Evolutionary conservation across 2,797 vertebrate genomes (phyloP).

Genomic region (Sciaenops ocellatus): DNA sequence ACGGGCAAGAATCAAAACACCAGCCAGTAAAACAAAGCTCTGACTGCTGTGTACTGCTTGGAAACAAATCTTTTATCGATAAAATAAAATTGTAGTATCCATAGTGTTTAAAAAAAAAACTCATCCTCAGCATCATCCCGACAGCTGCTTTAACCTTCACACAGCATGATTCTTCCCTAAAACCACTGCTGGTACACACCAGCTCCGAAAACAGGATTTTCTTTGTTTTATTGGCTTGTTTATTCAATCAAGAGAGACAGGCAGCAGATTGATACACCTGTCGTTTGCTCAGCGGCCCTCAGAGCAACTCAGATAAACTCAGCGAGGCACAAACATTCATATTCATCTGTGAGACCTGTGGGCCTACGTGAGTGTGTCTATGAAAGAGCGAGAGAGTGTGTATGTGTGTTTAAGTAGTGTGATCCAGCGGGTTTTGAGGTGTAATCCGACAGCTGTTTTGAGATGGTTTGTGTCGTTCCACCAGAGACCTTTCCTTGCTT

Average conservation of each 20-base stretch:
- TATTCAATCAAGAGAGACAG: slow-evolving; percentile 55
- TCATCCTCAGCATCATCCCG: not conserved
- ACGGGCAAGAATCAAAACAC: not conserved
- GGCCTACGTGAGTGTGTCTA: not conserved
- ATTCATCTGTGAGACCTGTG: slow-evolving; percentile 60
- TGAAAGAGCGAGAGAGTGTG: not conserved
- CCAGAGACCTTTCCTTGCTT: slow-evolving; percentile 51
- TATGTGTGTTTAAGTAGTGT: slow-evolving; percentile 15
- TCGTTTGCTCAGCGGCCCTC: slow-evolving; percentile 57
- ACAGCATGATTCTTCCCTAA: not conserved
- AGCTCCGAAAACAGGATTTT: slow-evolving; percentile 42
- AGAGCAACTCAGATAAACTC: slow-evolving; percentile 54
- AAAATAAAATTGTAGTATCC: slow-evolving; percentile 1
- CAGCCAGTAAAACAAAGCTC: not conserved
- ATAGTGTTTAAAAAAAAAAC: not conserved
- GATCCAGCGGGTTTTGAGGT: slow-evolving; percentile 58
- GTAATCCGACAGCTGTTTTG: slow-evolving; percentile 74
- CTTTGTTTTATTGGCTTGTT: slow-evolving; percentile 56
- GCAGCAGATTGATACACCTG: slow-evolving; percentile 67
- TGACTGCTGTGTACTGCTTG: not conserved
- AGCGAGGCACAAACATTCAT: slow-evolving; percentile 56
- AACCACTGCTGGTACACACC: slow-evolving; percentile 19
- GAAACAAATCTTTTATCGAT: not conserved
- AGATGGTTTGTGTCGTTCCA: slow-evolving; percentile 53
- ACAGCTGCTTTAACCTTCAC: slow-evolving; percentile 3